These are phyloP conservation scores for Mesochorus sp. DNA, from an alignment of 2,888 invertebrate species.

Conservation along the genomic window DNA sequence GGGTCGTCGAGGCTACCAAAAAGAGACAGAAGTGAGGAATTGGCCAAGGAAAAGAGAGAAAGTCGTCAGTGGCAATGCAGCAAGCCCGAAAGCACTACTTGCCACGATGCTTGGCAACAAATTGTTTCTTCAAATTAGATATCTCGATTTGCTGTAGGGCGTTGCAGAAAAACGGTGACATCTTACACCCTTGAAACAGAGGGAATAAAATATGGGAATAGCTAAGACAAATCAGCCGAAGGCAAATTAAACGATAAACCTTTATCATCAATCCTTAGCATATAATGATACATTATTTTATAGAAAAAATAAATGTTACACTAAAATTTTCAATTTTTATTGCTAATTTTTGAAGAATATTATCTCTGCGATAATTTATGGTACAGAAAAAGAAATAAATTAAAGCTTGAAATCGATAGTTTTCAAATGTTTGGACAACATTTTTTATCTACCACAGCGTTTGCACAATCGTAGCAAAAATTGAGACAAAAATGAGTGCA, in stretches of 20 bases:
- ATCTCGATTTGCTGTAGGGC: constrained; percentile 11
- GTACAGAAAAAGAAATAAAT: too few species aligned
- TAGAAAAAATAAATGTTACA: not conserved
- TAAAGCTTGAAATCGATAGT: too few species aligned
- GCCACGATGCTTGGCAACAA: constrained; percentile 14
- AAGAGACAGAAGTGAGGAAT: not conserved
- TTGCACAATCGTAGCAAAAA: too few species aligned
- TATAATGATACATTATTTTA: not conserved
- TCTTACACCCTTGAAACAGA: not conserved
- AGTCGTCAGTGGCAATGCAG: constrained; percentile 2
- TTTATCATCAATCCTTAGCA: not conserved
- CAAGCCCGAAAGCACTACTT: not conserved
- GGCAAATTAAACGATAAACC: constrained; percentile 18
- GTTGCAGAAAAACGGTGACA: not conserved
- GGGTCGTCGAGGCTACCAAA: constrained; percentile 25
- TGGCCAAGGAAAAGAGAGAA: constrained; percentile 10
- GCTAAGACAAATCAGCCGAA: not conserved
- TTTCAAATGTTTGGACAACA: too few species aligned
- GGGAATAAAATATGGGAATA: constrained; percentile 3
- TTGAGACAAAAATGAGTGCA: too few species aligned
- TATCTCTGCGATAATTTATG: too few species aligned
- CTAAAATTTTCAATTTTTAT: too few species aligned
- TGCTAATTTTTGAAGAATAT: too few species aligned
- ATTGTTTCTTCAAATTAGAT: constrained; percentile 47
- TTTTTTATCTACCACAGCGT: too few species aligned